Conservation (phyloP, 2,797 vertebrate genomes). For the Fundulus diaphanus region DNA sequence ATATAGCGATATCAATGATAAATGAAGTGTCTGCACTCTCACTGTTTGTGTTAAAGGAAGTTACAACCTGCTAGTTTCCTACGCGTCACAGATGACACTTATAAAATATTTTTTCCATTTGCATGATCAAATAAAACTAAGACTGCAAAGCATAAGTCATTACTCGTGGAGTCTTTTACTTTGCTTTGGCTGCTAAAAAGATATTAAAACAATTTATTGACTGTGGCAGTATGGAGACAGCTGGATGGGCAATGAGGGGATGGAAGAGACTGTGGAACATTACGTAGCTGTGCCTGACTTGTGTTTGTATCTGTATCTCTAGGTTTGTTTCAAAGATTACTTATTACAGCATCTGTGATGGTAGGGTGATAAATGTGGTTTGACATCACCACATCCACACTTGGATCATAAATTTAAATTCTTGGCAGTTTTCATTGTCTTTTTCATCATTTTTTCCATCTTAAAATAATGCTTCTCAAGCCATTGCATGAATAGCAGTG, state of each 20-base stretch:
- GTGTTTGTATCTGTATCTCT: conserved; percentile 40
- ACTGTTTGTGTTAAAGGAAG: conserved; percentile 9
- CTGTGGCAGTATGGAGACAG: conserved; percentile 48
- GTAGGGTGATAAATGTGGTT: conserved; percentile 23
- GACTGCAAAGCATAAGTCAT: conserved; percentile 13
- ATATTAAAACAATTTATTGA: conserved; percentile 34
- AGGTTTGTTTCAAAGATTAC: conserved; percentile 26
- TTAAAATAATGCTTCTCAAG: conserved; percentile 9
- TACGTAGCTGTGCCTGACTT: conserved; percentile 12
- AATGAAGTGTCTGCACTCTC: background rate
- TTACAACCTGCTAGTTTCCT: conserved; percentile 5
- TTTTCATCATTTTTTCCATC: conserved; percentile 14
- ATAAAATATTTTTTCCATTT: conserved; percentile 39
- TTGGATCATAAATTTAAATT: conserved; percentile 18
- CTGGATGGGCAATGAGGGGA: conserved; percentile 33
- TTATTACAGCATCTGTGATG: conserved; percentile 20
- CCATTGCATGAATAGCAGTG: conserved; percentile 9
- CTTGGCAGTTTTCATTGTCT: background rate
- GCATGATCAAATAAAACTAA: conserved; percentile 17
- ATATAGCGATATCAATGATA: background rate
- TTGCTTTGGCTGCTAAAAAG: conserved; percentile 30
- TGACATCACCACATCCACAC: conserved; percentile 18
- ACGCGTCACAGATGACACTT: background rate
- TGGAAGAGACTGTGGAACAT: conserved; percentile 41
- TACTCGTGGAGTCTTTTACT: conserved; percentile 8